Evolutionary conservation across 2,797 vertebrate genomes (phyloP), one percentile per base, ranked within the genome.

Genomic region (Chelidonichthys spinosus): DNA sequence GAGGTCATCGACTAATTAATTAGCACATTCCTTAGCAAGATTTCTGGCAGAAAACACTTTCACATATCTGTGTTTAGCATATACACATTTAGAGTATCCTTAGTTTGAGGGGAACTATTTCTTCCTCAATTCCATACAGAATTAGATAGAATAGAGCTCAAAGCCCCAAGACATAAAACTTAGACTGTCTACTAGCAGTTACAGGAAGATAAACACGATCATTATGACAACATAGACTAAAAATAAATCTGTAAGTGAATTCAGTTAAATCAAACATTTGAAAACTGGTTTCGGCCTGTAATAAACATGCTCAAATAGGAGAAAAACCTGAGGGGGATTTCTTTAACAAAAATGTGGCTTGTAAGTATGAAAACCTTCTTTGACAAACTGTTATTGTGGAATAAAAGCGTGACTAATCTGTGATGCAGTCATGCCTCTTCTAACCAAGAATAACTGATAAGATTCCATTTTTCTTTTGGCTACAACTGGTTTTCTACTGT

Each of bases 11-110:
- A 46, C 14, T 18, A 39, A 25, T 10, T 18, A 25, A 63, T 44
- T 14, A 60, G 25, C 54, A 56, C 9, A 43, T 52, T 36, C 6
- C 58, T 15, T 67, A 50, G 10, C 67, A 52, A 54, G 35, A 36
- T 44, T 52, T 65, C 11, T 58, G 33, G 49, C 4, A 7, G 44
- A 15, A 68, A 55, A 43, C 11, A 5, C 36, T 11, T 37, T 50
- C 37, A 44, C 37, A n/a, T 35, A 9, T 56, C n/a, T 49, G 32
- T 15, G 7, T 52, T 11, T 44, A 25, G 17, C 25, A 5, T 5
- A 25, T 18, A 39, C 25, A 52, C 55, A 25, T 43, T 49, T 36
- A 42, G 6, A 42, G 71, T 35, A 33, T 47, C 7, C 4, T 14
- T 60, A 39, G 49, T 46, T 18, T 11, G 5, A 61, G 33, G 25